Base-by-base conservation (phyloP, 1,140 invertebrate genomes). In the Bombus vancouverensis region DNA sequence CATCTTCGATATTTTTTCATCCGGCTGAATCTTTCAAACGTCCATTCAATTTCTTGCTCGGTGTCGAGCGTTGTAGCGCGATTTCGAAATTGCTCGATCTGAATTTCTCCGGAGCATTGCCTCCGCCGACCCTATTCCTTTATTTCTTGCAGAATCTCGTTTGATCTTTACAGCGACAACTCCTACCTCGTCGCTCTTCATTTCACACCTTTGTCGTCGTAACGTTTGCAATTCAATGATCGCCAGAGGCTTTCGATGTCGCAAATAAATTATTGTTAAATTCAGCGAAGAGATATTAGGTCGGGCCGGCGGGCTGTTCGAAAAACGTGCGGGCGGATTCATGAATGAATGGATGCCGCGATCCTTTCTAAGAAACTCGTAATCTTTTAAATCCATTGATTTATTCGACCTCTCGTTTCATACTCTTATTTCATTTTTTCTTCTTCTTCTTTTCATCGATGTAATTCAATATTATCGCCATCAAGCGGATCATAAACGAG, bases 371-470 rank as follows among this genome's bases (percentile, higher is more conserved):
- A 68, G 74, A 70, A 78, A 34, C 62, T 57, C 62, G 81, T 83
- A 70, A 83, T 83, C 81, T 83, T 83, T 78, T 83, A 83, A 83
- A 78, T 32, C 44, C 74, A 78, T 83, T 70, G 81, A 83, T 78
- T 78, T 70, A 66, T 57, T 83, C 74, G 4, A 28, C 4, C 74
- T 10, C 37, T 65, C n/a, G 3, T 57, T 75, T 0, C 0, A 25
- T 25, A n/a, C 34, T 37, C 32, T 22, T 25, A 22, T 68, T n/a
- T 37, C 34, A 10, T 8, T 10, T 37, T 22, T n/a, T 32, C 10
- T 37, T 5, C 22, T 65, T 12, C 25, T 6, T 62, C 32, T 13
- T 25, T 5, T 32, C 25, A 9, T 4, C 15, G 3, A 25, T 6
- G 34, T 39, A 32, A 32, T 66, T 75, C 22, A 42, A 76, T 78